Conservation (phyloP, 1,140 invertebrate species). For the Harpegnathos saltator region DNA sequence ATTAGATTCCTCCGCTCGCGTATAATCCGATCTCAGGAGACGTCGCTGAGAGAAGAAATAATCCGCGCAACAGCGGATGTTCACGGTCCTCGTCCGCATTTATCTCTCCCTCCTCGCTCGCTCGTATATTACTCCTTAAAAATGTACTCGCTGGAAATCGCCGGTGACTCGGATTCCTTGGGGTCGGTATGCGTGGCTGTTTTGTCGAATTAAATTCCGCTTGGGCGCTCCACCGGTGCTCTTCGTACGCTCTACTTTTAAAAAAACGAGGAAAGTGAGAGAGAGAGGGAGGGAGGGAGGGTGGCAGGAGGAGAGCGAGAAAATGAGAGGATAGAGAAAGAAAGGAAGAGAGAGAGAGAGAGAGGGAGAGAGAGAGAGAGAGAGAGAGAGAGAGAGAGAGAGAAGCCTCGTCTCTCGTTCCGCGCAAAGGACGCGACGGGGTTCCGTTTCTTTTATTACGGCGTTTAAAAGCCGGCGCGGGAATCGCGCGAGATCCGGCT, state of each 20-base stretch:
- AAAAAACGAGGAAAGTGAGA: background rate
- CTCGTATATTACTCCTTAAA: conserved; percentile 56
- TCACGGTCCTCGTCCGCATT: conserved; percentile 44
- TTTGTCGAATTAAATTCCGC: conserved; percentile 62
- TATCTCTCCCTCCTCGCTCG: conserved; percentile 6
- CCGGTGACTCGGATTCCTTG: conserved; percentile 38
- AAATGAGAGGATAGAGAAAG: background rate
- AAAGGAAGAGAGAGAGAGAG: conserved; percentile 1
- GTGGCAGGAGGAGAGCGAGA: too few relatives aligned
- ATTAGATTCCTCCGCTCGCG: background rate
- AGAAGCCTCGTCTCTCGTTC: conserved; percentile 9
- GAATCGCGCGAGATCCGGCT: conserved; percentile 9
- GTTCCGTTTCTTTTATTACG: conserved; percentile 41
- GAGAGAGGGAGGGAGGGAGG: background rate
- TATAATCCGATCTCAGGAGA: conserved; percentile 3
- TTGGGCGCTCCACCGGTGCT: conserved; percentile 40
- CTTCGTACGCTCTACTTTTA: background rate
- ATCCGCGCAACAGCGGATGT: conserved; percentile 38
- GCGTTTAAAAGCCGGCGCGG: conserved; percentile 26
- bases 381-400: background rate
- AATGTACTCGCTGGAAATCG: conserved; percentile 52
- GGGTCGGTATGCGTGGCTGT: conserved; percentile 54
- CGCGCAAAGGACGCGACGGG: conserved; percentile 10
- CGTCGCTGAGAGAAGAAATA: conserved; percentile 36
- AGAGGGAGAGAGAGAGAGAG: background rate